phyloP scores from a whole-genome alignment of 1,140 invertebrate genomes.

The Drosophila pandora region DNA sequence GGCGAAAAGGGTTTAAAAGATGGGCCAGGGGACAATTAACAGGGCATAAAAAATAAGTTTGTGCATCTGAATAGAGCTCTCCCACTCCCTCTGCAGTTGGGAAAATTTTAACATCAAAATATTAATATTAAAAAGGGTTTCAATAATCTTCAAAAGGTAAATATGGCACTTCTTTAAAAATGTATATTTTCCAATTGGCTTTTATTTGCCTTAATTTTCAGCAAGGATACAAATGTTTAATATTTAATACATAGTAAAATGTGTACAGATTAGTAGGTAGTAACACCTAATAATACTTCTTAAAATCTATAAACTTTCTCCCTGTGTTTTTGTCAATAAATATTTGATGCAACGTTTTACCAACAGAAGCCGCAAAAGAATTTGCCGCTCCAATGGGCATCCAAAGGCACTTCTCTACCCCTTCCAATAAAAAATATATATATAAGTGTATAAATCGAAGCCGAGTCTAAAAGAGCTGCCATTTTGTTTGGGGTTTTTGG shows the following conservation, averaged over 20 bases:
- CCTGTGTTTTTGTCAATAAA: conserved; percentile 16
- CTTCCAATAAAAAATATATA: conserved; percentile 2
- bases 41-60: conserved; percentile 54
- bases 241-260: too few relatives aligned
- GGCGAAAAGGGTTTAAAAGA: conserved; percentile 20
- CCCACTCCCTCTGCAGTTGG: not conserved
- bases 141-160: not conserved
- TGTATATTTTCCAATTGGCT: too few relatives aligned
- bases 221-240: too few relatives aligned
- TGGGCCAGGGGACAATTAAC: conserved; percentile 46
- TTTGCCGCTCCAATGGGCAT: conserved; percentile 66
- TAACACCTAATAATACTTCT: not conserved
- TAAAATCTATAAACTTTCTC: conserved; percentile 6
- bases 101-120: not conserved
- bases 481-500: conserved; percentile 65
- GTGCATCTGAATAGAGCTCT: conserved; percentile 10
- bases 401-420: conserved; percentile 56
- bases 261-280: not conserved
- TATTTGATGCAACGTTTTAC: conserved; percentile 47
- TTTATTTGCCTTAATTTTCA: too few relatives aligned
- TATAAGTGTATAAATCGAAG: conserved; percentile 66
- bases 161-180: not conserved
- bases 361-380: conserved; percentile 59
- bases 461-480: conserved; percentile 62
- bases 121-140: not conserved